Conservation (phyloP, 2,113 vertebrate genomes). For the Willisornis vidua region DNA sequence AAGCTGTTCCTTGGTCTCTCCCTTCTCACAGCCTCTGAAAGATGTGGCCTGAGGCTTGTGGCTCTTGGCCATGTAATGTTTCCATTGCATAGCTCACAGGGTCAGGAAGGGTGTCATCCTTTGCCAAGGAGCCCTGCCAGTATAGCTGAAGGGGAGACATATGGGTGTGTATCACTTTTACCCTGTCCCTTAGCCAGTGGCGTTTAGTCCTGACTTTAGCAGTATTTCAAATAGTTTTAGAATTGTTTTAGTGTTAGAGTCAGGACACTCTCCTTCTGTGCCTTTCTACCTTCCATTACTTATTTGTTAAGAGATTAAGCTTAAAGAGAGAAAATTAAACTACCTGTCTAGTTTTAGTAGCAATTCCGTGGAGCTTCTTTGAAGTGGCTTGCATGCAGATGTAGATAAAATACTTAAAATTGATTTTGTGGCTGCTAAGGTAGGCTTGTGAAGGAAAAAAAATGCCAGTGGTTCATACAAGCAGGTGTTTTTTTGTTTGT, state of each 20-base stretch:
- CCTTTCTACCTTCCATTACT: background rate
- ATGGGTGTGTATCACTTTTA: background rate
- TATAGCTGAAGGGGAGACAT: background rate
- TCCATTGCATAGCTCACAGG: background rate
- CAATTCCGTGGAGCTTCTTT: background rate
- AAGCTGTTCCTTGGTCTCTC: background rate
- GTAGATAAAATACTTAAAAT: background rate
- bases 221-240: background rate
- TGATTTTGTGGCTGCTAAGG: background rate
- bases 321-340: background rate
- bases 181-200: background rate
- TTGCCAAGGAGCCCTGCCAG: background rate
- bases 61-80: background rate
- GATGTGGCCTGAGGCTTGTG: background rate
- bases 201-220: background rate
- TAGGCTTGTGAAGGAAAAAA: background rate
- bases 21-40: background rate
- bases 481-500: rapidly evolving
- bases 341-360: background rate
- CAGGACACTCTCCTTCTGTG: background rate
- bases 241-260: background rate
- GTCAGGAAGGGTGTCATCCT: background rate
- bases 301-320: background rate
- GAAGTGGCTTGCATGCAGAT: background rate
- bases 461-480: background rate